These are phyloP conservation scores for Cardinalis cardinalis DNA, from an alignment of 2,113 vertebrate species.

Conservation along the genomic window DNA sequence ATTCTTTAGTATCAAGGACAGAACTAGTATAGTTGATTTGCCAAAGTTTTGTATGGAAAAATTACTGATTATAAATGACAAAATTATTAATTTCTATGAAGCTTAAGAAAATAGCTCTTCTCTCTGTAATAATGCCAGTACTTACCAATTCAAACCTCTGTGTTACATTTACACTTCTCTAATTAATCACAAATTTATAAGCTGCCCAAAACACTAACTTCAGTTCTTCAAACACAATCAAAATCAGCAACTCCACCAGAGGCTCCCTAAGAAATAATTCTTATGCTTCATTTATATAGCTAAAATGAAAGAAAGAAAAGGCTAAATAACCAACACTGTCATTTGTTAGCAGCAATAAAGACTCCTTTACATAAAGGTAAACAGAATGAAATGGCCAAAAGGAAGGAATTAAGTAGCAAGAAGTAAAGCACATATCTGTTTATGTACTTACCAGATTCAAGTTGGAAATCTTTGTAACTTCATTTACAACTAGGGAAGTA, in stretches of 20 bases:
- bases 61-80: neutral
- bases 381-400: neutral
- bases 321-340: neutral
- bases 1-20: neutral
- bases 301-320: neutral
- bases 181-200: neutral
- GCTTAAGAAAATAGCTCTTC: neutral
- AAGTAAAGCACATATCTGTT: neutral
- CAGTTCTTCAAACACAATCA: neutral
- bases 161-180: neutral
- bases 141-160: neutral
- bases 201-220: neutral
- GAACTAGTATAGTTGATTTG: neutral
- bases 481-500: neutral
- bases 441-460: neutral
- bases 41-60: neutral
- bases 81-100: neutral
- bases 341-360: neutral
- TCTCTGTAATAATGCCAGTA: neutral
- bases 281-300: neutral
- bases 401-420: neutral
- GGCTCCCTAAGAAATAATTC: neutral
- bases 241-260: neutral
- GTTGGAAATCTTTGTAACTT: neutral
- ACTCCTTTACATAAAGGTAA: neutral